Percentiles rank a stretch among this genome's conserved stretches.
Evolutionary conservation across 2,113 vertebrate genomes (phyloP).

Genomic region (Ptilonorhynchus violaceus): DNA sequence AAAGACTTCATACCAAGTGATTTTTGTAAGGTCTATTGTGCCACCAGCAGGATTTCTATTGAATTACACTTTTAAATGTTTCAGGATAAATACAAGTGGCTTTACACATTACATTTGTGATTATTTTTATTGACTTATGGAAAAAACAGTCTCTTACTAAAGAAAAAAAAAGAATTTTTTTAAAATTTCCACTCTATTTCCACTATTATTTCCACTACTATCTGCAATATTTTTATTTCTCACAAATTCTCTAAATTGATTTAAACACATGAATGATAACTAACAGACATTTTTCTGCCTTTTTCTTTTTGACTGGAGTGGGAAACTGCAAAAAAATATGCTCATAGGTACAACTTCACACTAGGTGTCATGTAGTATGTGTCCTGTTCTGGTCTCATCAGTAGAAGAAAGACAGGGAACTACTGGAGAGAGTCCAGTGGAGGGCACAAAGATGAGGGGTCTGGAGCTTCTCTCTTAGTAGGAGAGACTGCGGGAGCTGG

Average conservation of each 20-base stretch:
- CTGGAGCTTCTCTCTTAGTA: not conserved
- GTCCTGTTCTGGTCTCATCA: not conserved
- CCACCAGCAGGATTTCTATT: conserved; percentile 25
- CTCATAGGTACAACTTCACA: not conserved
- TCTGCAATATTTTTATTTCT: not conserved
- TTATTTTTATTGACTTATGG: rapidly evolving
- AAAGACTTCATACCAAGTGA: not conserved
- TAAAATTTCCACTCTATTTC: not conserved
- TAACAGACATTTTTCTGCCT: not conserved
- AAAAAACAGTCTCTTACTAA: not conserved
- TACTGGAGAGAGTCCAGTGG: not conserved
- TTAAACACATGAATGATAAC: not conserved
- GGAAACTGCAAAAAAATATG: not conserved
- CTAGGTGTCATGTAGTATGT: rapidly evolving
- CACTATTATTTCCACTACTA: not conserved
- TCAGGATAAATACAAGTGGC: not conserved
- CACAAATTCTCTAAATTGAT: not conserved
- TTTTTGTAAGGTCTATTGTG: not conserved
- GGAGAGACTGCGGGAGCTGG: not conserved
- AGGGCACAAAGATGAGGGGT: not conserved
- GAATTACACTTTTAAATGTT: not conserved
- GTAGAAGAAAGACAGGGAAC: not conserved
- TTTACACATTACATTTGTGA: not conserved
- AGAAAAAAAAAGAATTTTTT: not conserved
- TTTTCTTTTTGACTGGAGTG: not conserved